phyloP scores from a whole-genome alignment of 2,888 invertebrate genomes.

The Hyposoter didymator region DNA sequence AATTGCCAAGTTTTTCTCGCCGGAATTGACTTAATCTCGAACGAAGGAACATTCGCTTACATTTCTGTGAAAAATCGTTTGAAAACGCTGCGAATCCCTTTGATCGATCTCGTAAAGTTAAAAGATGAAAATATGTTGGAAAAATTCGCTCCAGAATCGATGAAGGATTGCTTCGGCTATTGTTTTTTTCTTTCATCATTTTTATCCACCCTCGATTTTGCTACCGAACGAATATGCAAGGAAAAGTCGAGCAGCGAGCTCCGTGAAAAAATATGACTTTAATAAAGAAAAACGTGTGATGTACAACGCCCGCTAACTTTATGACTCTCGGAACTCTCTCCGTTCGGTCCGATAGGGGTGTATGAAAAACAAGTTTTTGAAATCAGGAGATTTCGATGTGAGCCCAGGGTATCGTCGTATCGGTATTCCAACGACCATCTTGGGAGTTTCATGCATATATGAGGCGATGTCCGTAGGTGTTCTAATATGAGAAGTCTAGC shows the following conservation, averaged over 20 bases:
- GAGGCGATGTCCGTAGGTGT: conserved; percentile 24
- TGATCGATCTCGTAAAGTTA: background rate
- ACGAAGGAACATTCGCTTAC: background rate
- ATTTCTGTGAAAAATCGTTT: background rate
- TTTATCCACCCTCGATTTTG: conserved; percentile 73
- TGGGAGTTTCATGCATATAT: conserved; percentile 38
- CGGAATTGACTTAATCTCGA: background rate
- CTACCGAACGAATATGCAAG: conserved; percentile 71
- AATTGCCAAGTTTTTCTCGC: conserved; percentile 6
- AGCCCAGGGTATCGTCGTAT: conserved; percentile 72
- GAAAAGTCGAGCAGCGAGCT: conserved; percentile 51
- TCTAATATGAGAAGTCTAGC: conserved; percentile 24
- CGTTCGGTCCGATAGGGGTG: conserved; percentile 58
- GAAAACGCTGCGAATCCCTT: background rate
- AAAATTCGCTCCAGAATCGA: background rate
- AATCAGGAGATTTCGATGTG: conserved; percentile 81
- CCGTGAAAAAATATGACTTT: conserved; percentile 82
- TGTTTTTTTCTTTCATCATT: conserved; percentile 51
- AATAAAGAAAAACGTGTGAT: conserved; percentile 83
- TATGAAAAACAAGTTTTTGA: conserved; percentile 76
- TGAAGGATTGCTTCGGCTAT: background rate
- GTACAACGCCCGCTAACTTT: conserved; percentile 74
- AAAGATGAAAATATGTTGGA: background rate
- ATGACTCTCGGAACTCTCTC: conserved; percentile 29
- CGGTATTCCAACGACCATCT: conserved; percentile 38